Evolutionary conservation across 1,140 invertebrate genomes (phyloP), one percentile per base, ranked within the genome.

Genomic region (Pogonus chalceus): DNA sequence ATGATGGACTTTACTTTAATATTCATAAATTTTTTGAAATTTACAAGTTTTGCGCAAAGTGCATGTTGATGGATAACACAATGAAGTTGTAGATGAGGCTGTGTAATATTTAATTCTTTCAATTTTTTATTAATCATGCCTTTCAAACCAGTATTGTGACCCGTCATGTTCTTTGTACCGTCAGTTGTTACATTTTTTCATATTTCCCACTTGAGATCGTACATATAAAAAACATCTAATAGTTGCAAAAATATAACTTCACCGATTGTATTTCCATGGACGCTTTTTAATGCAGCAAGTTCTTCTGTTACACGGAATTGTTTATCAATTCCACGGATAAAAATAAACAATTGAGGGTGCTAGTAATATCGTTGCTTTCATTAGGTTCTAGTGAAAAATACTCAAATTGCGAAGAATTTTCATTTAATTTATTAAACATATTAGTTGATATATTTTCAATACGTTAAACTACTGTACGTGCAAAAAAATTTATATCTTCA

Each of bases 321-420:
- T 51, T 55, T 51, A 51, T 55, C 49, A 52, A 55, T 55, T 51
- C 54, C 54, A 54, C 47, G 48, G 53, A 54, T 54, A 54, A 52
- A 54, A 35, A 54, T 53, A 23, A 52, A 37, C 0, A 52, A 35
- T 35, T n/a, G n/a, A n/a, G n/a, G 1, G 31, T 55, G 22, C 26
- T 22, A 46, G 23, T 51, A 37, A 51, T 21, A 50, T 55, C 35
- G 20, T 52, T 52, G 54, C 54, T 55, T 52, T 39, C 49, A 52
- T 55, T 49, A 55, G 52, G 48, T 37, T 31, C 20, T 53, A 53
- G 23, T 53, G 51, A 23, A 39, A 20, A 46, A 43, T 53, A 20
- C 51, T 35, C 37, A 53, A n/a, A n/a, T n/a, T n/a, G n/a, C n/a
- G n/a, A n/a, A n/a, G n/a, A n/a, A n/a, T n/a, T n/a, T n/a, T n/a